A percentile compares a stretch with the other conserved stretches of the same genome.
Evolutionary conservation across 1,140 invertebrate species (phyloP).

Genomic region (Pseudomyrmex cubaensis): DNA sequence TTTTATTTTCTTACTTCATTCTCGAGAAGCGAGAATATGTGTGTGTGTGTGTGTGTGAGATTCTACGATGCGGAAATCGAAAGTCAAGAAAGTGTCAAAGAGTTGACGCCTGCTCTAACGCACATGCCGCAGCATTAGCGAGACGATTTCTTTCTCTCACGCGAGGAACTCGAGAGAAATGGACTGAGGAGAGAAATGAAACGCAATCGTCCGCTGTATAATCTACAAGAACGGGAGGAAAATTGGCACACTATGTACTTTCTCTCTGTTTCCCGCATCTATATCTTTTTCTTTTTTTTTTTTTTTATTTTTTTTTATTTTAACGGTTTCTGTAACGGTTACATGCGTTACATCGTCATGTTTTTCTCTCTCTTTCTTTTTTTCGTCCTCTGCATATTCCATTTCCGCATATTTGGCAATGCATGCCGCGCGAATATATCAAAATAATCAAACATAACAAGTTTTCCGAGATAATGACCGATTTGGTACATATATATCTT

Average conservation of each 20-base stretch:
- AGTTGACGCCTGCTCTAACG: constrained; percentile 7
- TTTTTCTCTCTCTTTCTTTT: background rate
- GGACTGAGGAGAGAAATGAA: constrained; percentile 68
- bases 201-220: too few species aligned
- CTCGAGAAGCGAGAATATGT: too few species aligned
- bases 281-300: background rate
- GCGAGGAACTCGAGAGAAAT: constrained; percentile 45
- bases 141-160: background rate
- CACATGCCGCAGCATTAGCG: background rate
- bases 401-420: constrained; percentile 22
- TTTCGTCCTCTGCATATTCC: background rate
- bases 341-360: background rate
- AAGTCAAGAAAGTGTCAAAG: background rate
- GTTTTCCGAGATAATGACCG: too few species aligned
- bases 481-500: too few species aligned
- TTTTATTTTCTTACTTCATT: too few species aligned
- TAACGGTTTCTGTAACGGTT: background rate
- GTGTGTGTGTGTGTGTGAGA: too few species aligned
- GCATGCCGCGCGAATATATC: background rate
- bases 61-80: background rate
- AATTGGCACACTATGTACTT: too few species aligned
- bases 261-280: background rate
- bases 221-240: too few species aligned
- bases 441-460: background rate
- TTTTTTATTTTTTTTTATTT: background rate